Conservation (phyloP, 2,888 invertebrate genomes). For the Cephus runcator region DNA sequence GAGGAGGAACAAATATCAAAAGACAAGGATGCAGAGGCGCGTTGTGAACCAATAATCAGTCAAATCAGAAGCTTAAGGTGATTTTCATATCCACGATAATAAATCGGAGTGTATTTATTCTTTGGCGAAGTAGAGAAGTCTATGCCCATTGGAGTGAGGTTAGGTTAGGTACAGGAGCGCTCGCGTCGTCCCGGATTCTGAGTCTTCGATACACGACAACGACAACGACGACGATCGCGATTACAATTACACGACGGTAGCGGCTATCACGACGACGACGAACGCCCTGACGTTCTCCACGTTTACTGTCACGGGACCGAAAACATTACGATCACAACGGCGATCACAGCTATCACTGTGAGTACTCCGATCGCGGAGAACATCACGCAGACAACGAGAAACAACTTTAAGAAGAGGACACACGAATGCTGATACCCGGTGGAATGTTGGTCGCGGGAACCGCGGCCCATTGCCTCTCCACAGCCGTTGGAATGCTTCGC, state of each 20-base stretch:
- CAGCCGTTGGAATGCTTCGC: constrained; percentile 60
- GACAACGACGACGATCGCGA: not conserved
- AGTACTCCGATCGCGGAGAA: not conserved
- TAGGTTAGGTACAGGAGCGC: not conserved
- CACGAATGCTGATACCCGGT: constrained; percentile 55
- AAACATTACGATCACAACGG: not conserved
- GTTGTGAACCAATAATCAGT: not conserved
- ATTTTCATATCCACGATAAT: not conserved
- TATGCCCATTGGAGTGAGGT: not conserved
- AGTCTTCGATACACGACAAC: not conserved
- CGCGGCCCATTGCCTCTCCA: constrained; percentile 51
- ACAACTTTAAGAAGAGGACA: not conserved
- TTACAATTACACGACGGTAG: not conserved
- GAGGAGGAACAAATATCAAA: not conserved
- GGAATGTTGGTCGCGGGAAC: constrained; percentile 54
- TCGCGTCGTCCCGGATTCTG: not conserved
- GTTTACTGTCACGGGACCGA: not conserved
- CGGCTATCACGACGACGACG: not conserved
- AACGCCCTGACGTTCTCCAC: not conserved
- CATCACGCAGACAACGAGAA: not conserved
- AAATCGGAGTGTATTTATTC: not conserved
- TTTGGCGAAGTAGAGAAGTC: not conserved
- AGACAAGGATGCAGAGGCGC: not conserved
- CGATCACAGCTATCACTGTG: not conserved
- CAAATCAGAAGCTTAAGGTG: not conserved